Conservation (phyloP, 1,140 invertebrate species). For the Drosophila kurseongensis region DNA sequence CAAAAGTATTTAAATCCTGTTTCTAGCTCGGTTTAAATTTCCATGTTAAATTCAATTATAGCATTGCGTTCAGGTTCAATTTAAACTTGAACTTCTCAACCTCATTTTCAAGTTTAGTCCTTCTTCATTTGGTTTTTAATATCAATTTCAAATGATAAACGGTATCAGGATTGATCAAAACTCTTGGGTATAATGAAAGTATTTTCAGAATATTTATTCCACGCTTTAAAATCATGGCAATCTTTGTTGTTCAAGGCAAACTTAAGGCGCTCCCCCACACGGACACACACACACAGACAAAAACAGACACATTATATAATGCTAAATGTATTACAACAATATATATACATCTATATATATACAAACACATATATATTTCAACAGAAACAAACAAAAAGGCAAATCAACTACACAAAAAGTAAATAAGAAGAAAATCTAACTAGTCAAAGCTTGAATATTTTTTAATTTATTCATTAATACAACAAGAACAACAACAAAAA, state of each 20-base stretch:
- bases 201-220: neutral
- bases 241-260: conserved; percentile 8
- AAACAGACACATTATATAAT: conserved; percentile 41
- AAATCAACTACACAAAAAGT: conserved; percentile 59
- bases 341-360: conserved; percentile 34
- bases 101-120: conserved; percentile 3
- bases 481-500: conserved; percentile 54
- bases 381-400: conserved; percentile 47
- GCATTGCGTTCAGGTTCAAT: conserved; percentile 34
- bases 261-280: conserved; percentile 7
- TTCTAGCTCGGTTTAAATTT: conserved; percentile 1
- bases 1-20: neutral
- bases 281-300: conserved; percentile 7
- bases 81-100: conserved; percentile 15
- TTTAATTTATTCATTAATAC: conserved; percentile 81
- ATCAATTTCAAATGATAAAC: neutral
- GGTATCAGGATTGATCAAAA: neutral
- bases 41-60: conserved; percentile 12
- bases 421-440: conserved; percentile 69
- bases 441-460: conserved; percentile 83
- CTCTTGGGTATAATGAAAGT: neutral
- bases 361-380: conserved; percentile 59
- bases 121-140: neutral
- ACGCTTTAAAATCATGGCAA: neutral
- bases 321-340: conserved; percentile 45